Base-by-base conservation (phyloP, 2,888 invertebrate genomes). In the Drosophila seclusa region DNA sequence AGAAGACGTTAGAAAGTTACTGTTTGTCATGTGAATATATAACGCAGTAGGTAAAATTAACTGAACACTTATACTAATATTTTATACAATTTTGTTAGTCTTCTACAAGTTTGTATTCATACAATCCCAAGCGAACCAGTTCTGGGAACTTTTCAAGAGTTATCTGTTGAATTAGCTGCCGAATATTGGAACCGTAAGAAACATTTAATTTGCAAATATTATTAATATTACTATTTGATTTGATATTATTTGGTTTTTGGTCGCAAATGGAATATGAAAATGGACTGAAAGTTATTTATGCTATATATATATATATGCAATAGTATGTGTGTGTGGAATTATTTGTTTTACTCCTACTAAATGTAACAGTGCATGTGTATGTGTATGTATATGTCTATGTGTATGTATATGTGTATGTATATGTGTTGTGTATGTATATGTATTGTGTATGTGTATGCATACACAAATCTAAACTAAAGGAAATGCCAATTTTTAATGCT, bases 401-500 rank as follows among this genome's bases (percentile, higher is more conserved):
- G 48, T 72, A 38, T 71, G 57, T 68, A 5, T 53, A 21, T 36
- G 42, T 55, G 48, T 29, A 27, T 48, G 49, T 62, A 52, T 50
- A 48, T 62, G 29, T 59, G 29, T 31, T 24, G 48, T 49, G 32
- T 63, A 21, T 49, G 38, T n/a, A 24, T 18, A n/a, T n/a, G n/a
- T n/a, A n/a, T n/a, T n/a, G n/a, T n/a, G n/a, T n/a, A n/a, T 40
- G 29, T 55, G 10, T 34, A 21, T 57, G 34, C 16, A 24, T 52
- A 40, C 18, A 61, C 24, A 63, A 16, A 65, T 29, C 24, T 40
- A 13, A 73, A 82, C 73, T 87, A 89, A 84, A 67, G 59, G 54
- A 85, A 85, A 86, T 89, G 90, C 89, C 90, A 82, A 90, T 83
- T 85, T 87, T 76, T 66, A 83, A 88, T 75, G 86, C 85, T 86